phyloP scores from a whole-genome alignment of 1,140 invertebrate genomes.

The Steinernema feltiae region DNA sequence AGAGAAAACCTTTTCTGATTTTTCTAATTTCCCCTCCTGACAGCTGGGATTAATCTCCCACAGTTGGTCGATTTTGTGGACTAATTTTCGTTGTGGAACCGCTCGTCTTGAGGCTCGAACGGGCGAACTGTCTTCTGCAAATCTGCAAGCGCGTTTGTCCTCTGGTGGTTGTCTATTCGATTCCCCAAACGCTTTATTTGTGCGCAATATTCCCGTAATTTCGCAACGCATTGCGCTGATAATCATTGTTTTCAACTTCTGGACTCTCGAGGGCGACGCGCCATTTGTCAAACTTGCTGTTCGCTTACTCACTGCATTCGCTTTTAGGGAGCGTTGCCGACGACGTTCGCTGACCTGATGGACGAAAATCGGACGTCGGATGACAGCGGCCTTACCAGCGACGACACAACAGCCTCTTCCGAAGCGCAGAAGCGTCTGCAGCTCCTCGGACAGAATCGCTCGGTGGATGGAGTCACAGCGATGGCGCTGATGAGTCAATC shows the following conservation, averaged over 20 bases:
- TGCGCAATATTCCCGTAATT: too few relatives aligned
- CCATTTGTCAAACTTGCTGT: too few relatives aligned
- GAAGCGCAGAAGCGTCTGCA: constrained; percentile 6
- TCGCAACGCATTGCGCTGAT: too few relatives aligned
- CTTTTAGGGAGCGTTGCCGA: constrained; percentile 41
- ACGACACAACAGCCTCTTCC: constrained; percentile 32
- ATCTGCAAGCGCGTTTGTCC: too few relatives aligned
- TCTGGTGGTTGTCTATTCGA: too few relatives aligned
- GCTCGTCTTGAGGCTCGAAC: too few relatives aligned
- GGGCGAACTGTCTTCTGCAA: too few relatives aligned
- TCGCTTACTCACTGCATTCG: too few relatives aligned
- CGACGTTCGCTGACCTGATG: constrained; percentile 23
- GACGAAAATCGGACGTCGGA: constrained; percentile 42
- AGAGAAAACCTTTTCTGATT: too few relatives aligned
- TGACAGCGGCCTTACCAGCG: constrained; percentile 45
- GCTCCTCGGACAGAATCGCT: background rate
- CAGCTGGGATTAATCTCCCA: background rate
- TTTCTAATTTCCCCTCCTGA: background rate
- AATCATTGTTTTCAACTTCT: constrained; percentile 9
- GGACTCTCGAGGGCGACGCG: background rate
- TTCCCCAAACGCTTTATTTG: too few relatives aligned
- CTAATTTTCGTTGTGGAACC: too few relatives aligned
- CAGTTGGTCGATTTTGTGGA: too few relatives aligned
- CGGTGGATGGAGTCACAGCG: background rate
- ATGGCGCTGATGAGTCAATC: constrained; percentile 30